These are phyloP conservation scores for Pelvicachromis taeniatus DNA, from an alignment of 2,113 vertebrate genomes.

Conservation along the genomic window DNA sequence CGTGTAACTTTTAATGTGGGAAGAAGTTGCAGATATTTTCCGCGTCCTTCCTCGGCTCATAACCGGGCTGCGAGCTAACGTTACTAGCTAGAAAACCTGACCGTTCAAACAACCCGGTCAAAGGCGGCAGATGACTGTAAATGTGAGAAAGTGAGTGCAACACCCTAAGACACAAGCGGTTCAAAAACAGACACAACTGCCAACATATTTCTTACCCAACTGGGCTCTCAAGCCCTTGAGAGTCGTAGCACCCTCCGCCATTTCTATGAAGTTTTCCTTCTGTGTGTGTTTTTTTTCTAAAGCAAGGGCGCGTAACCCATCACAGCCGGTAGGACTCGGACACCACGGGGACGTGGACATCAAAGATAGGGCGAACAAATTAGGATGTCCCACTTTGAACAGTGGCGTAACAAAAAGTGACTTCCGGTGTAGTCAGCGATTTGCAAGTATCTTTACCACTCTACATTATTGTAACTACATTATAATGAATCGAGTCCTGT, in stretches of 20 bases:
- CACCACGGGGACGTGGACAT: slow-evolving; percentile 65
- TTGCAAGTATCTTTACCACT: neutral
- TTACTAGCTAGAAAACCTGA: slow-evolving; percentile 26
- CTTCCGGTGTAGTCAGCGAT: neutral
- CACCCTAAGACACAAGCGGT: neutral
- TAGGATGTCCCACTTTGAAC: slow-evolving; percentile 22
- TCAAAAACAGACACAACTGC: neutral
- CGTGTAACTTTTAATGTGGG: neutral
- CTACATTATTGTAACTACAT: neutral
- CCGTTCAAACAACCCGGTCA: slow-evolving; percentile 21
- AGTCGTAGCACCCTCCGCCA: slow-evolving; percentile 78
- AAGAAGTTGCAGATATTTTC: neutral
- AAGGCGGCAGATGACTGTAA: neutral
- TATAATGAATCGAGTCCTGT: neutral
- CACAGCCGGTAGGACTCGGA: slow-evolving; percentile 45
- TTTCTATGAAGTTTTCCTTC: slow-evolving; percentile 73
- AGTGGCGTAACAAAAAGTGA: neutral
- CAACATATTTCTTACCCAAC: slow-evolving; percentile 66
- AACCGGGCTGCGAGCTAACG: slow-evolving; percentile 40
- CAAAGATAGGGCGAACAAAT: neutral
- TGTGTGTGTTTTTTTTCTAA: slow-evolving; percentile 33
- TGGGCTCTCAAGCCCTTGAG: slow-evolving; percentile 78
- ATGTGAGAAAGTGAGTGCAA: neutral
- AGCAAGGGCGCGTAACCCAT: slow-evolving; percentile 54
- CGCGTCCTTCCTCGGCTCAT: slow-evolving; percentile 31